Percentiles rank a stretch among this genome's conserved stretches.
These are phyloP conservation scores for Microcaecilia unicolor DNA, from an alignment of 2,797 vertebrate genomes.

Conservation along the genomic window DNA sequence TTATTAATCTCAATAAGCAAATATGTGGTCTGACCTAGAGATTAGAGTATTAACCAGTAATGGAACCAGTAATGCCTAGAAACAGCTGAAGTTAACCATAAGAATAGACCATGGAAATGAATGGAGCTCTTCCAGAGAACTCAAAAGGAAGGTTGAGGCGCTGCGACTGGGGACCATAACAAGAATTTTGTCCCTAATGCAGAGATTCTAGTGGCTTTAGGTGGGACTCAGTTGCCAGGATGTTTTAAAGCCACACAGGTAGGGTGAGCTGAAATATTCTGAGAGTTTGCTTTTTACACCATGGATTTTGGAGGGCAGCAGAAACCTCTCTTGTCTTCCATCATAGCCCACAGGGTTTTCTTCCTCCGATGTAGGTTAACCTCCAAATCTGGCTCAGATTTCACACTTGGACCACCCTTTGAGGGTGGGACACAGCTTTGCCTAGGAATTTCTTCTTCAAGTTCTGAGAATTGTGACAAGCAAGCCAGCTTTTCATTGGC, in stretches of 20 bases:
- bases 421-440: neutral
- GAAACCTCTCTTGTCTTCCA: neutral
- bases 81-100: too few species aligned
- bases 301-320: neutral
- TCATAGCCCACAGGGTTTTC: neutral
- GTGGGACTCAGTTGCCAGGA: conserved; percentile 10
- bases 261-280: fast-evolving
- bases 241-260: neutral
- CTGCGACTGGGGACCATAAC: too few species aligned
- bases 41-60: too few species aligned
- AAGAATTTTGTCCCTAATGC: too few species aligned
- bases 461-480: neutral
- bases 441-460: neutral
- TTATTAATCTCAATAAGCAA: too few species aligned
- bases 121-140: too few species aligned
- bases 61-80: too few species aligned
- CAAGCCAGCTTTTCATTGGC: neutral
- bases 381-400: neutral
- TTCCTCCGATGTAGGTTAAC: neutral
- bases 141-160: too few species aligned
- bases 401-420: neutral
- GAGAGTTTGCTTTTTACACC: neutral
- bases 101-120: too few species aligned
- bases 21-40: too few species aligned
- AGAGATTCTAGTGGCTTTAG: too few species aligned